Percentiles rank a stretch among this genome's conserved stretches.
phyloP scores from a whole-genome alignment of 30 jellyfish, hydroid and myxozoan genomes.

The Pseudorhiza aurosa region DNA sequence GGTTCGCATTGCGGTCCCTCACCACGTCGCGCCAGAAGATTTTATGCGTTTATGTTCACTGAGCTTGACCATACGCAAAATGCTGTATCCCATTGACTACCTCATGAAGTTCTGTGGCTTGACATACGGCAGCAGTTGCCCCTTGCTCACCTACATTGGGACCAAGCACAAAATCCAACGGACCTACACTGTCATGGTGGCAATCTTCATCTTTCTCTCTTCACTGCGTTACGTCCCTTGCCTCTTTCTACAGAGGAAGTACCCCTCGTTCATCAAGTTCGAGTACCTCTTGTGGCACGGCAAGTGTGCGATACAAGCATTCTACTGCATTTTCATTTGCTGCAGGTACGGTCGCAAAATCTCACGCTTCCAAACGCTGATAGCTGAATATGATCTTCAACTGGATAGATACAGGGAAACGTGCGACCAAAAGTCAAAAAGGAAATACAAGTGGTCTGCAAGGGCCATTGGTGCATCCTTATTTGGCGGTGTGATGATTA shows the following conservation, averaged over 20 bases:
- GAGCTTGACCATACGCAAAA: slow-evolving; percentile 33
- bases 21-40: background rate
- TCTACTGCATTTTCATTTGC: slow-evolving; percentile 51
- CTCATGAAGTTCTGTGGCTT: slow-evolving; percentile 61
- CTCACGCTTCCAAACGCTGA: slow-evolving; percentile 47
- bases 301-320: slow-evolving; percentile 41
- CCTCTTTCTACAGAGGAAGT: background rate
- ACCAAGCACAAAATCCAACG: slow-evolving; percentile 40
- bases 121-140: slow-evolving; percentile 63
- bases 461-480: background rate
- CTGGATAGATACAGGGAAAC: slow-evolving; percentile 13
- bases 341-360: slow-evolving; percentile 33
- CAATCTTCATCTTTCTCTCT: background rate
- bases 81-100: slow-evolving; percentile 16
- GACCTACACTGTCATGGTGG: slow-evolving; percentile 19
- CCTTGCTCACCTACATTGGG: slow-evolving; percentile 1
- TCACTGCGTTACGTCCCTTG: slow-evolving; percentile 27
- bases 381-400: slow-evolving; percentile 29
- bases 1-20: too few species aligned
- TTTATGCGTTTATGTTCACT: background rate
- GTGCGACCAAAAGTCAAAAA: background rate
- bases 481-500: background rate
- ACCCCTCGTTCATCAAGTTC: slow-evolving; percentile 15
- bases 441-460: background rate
- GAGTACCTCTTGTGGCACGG: slow-evolving; percentile 37